phyloP scores from a whole-genome alignment of 2,797 vertebrate species.

The Trichosurus vulpecula region DNA sequence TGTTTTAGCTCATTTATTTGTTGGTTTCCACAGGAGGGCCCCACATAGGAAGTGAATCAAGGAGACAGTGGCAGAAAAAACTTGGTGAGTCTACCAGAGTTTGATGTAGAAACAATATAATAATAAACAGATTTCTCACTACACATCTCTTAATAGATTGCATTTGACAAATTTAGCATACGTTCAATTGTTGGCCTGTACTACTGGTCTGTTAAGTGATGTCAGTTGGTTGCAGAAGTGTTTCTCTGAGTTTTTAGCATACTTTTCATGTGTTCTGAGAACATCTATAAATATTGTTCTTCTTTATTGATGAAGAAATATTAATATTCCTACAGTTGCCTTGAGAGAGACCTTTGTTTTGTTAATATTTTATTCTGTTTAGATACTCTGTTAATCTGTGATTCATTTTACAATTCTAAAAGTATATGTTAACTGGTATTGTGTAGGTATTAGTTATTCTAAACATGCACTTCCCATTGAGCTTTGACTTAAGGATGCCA shows the following conservation, averaged over 20 bases:
- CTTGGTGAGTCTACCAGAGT: neutral
- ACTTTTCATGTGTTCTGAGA: neutral
- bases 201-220: neutral
- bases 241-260: neutral
- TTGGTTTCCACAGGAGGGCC: conserved; percentile 33
- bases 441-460: neutral
- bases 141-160: neutral
- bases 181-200: neutral
- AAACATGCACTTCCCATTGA: neutral
- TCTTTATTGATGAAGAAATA: neutral
- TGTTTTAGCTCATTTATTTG: neutral
- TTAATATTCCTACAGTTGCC: neutral
- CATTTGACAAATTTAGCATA: neutral
- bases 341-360: neutral
- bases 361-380: neutral
- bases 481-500: neutral
- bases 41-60: neutral
- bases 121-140: neutral
- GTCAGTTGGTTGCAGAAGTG: neutral
- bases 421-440: neutral
- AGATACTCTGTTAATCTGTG: neutral
- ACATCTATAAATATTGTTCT: neutral
- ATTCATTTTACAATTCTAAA: neutral
- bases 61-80: neutral
- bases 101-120: neutral